Conservation (phyloP, 2,113 vertebrate genomes). For the Pterocles gutturalis region DNA sequence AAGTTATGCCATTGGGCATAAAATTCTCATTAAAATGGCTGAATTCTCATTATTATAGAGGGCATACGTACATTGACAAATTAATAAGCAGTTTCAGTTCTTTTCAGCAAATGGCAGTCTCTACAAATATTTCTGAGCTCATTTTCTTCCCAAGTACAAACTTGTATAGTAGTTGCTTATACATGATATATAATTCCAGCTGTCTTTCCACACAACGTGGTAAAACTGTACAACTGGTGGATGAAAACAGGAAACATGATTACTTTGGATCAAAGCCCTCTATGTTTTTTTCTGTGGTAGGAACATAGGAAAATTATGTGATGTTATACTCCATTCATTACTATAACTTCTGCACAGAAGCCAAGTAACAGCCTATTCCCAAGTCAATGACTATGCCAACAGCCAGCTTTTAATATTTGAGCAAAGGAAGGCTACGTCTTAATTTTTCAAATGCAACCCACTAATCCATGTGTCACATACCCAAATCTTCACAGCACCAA, state of each 20-base stretch:
- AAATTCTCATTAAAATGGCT: conserved; percentile 39
- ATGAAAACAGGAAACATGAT: background rate
- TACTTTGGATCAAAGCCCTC: conserved; percentile 12
- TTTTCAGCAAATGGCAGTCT: background rate
- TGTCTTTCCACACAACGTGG: background rate
- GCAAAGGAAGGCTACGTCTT: background rate
- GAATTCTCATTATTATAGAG: background rate
- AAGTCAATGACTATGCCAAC: background rate
- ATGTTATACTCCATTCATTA: background rate
- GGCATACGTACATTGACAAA: background rate
- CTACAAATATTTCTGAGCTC: background rate
- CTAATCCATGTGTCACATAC: background rate
- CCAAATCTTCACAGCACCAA: background rate
- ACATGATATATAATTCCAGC: background rate
- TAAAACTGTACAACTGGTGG: background rate
- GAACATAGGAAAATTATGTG: background rate
- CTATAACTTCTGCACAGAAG: background rate
- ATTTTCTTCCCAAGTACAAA: background rate
- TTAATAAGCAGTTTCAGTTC: conserved; percentile 5
- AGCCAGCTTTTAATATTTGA: background rate
- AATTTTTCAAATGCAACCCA: background rate
- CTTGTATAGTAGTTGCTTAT: background rate
- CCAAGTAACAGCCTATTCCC: background rate
- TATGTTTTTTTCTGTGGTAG: background rate
- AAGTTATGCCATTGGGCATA: conserved; percentile 18